Conservation (phyloP, 2,113 vertebrate species). For the Stegostoma tigrinum region DNA sequence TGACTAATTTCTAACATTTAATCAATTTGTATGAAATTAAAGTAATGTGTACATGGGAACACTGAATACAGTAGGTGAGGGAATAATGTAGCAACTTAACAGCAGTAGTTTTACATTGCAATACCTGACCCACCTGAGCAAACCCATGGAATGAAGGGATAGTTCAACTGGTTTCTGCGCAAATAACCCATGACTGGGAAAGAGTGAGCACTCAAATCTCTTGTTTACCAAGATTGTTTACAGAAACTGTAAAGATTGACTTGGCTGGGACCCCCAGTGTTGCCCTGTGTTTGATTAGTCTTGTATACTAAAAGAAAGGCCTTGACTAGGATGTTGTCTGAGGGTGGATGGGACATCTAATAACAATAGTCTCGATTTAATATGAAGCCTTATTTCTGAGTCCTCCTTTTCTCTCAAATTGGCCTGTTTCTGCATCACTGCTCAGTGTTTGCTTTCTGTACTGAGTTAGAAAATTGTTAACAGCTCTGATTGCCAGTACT, state of each 20-base stretch:
- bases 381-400: constrained; percentile 50
- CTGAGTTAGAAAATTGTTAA: constrained; percentile 52
- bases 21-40: not conserved
- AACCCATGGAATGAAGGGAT: constrained; percentile 59
- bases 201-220: constrained; percentile 39
- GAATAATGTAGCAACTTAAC: constrained; percentile 36
- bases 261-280: constrained; percentile 37
- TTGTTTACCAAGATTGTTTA: not conserved
- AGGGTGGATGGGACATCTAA: constrained; percentile 41
- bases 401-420: constrained; percentile 42
- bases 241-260: constrained; percentile 35
- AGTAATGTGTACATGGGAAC: not conserved
- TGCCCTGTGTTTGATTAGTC: constrained; percentile 44
- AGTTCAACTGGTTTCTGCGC: constrained; percentile 55
- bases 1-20: not conserved
- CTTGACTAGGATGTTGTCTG: constrained; percentile 37
- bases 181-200: constrained; percentile 39
- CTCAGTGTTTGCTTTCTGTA: constrained; percentile 53
- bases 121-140: constrained; percentile 57
- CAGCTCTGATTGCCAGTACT: constrained; percentile 50
- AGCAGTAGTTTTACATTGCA: constrained; percentile 43
- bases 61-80: constrained; percentile 7
- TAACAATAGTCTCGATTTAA: constrained; percentile 56
- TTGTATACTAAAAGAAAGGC: constrained; percentile 41
- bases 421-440: constrained; percentile 39